Evolutionary conservation across 2,113 vertebrate species (phyloP).

Genomic region (Oncorhynchus kisutch): DNA sequence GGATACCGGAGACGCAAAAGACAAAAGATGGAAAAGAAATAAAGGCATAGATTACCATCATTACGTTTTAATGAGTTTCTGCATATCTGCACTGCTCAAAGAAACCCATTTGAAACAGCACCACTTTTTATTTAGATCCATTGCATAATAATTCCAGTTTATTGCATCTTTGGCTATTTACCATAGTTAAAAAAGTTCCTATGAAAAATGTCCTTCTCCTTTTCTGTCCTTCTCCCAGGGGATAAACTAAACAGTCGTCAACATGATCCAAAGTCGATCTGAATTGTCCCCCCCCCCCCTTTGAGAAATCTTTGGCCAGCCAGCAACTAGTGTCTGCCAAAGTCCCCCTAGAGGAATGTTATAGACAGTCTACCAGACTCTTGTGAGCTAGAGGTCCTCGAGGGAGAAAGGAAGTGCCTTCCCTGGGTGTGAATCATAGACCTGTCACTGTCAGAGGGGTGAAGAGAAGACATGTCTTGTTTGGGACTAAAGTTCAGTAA

Average conservation of each 20-base stretch:
- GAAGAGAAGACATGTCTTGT: background rate
- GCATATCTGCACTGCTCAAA: background rate
- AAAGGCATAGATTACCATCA: background rate
- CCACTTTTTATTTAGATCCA: background rate
- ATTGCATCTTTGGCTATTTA: background rate
- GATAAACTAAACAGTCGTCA: background rate
- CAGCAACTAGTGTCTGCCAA: background rate
- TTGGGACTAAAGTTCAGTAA: background rate
- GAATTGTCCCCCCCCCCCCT: background rate
- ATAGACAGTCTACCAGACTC: conserved; percentile 8
- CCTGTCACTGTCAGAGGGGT: conserved; percentile 1
- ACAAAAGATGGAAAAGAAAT: background rate
- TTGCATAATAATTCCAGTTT: background rate
- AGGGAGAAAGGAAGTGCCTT: background rate
- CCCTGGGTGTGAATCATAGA: background rate
- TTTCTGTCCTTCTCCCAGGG: background rate
- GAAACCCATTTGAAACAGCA: background rate
- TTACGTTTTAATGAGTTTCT: background rate
- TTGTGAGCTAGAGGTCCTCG: background rate
- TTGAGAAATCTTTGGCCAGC: background rate
- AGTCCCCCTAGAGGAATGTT: background rate
- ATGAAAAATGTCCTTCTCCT: background rate
- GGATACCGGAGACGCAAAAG: background rate
- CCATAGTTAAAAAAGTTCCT: background rate
- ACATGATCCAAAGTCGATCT: background rate